Evolutionary conservation across 1,140 invertebrate species (phyloP), one percentile per base, ranked within the genome.

Genomic region (Zaprionus capensis): DNA sequence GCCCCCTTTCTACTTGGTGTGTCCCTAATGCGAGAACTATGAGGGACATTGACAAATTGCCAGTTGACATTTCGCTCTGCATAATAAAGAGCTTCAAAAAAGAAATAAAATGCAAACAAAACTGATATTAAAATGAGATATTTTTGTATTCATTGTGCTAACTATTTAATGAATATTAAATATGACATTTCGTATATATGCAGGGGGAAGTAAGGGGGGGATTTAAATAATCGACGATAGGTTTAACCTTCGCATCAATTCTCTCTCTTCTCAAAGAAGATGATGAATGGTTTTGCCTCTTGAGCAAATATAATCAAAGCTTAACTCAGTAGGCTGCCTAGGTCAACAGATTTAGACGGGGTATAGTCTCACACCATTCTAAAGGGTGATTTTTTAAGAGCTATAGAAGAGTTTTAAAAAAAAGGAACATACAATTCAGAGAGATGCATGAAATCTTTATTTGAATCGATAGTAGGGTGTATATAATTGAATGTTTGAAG

Each of bases 1-100:
- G 5, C 14, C 11, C 58, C 36, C 1, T 15, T 34, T 6, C 36
- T 11, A 3, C 15, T 22, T 61, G 20, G 12, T 36, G n/a, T 36
- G 63, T 62, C 62, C 76, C 72, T 78, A 71, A 78, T 78, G 67
- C 34, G 53, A 71, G 71, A 76, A 78, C 76, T 76, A 78, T 78
- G 76, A 78, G 59, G 78, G 71, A 69, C 67, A 46, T 63, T 83
- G 77, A 83, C 78, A 83, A 82, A 82, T 83, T 68, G 57, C 61
- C 72, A 55, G 71, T 71, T 66, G 69, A 76, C 68, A 71, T 71
- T 75, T 71, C 55, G 66, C 38, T 57, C 28, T 61, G 76, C 76
- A 78, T 78, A 75, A 71, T 66, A 69, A 75, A 65, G 34, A 73
- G 75, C 41, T 68, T 58, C 22, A 72, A 51, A 44, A 20, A 46